phyloP scores from a whole-genome alignment of 2,888 invertebrate species.

The Machimus rusticus region DNA sequence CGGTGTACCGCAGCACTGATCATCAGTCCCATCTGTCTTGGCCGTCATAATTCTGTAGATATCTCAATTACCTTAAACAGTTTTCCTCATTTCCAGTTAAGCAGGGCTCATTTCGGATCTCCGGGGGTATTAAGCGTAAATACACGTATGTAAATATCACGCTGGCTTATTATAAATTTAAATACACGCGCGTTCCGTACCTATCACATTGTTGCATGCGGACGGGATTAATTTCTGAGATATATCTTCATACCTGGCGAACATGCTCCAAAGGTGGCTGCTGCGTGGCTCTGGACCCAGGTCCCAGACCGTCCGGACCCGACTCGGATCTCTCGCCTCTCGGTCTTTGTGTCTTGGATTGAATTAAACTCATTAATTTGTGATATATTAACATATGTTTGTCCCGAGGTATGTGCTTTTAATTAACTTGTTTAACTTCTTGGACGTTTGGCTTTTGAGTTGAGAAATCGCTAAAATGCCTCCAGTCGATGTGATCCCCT shows the following conservation, averaged over 20 bases:
- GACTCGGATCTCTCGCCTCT: conserved; percentile 20
- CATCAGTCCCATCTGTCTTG: conserved; percentile 47
- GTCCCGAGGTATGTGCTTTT: conserved; percentile 36
- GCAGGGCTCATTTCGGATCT: conserved; percentile 31
- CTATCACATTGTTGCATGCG: conserved; percentile 18
- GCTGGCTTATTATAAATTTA: conserved; percentile 49
- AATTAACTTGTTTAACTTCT: conserved; percentile 35
- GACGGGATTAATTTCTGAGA: conserved; percentile 39
- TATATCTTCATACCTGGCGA: conserved; percentile 37
- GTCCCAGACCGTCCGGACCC: conserved; percentile 26
- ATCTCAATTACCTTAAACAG: conserved; percentile 46
- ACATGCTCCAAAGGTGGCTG: conserved; percentile 20
- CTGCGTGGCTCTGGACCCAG: not conserved
- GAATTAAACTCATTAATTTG: conserved; percentile 48
- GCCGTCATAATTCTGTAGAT: conserved; percentile 47
- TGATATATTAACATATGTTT: conserved; percentile 43
- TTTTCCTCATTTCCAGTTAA: conserved; percentile 39
- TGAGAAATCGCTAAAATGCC: conserved; percentile 28
- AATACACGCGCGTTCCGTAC: conserved; percentile 43
- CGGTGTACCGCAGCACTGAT: conserved; percentile 39
- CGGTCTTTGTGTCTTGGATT: conserved; percentile 32
- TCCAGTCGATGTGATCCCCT: not conserved
- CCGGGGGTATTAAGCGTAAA: conserved; percentile 35
- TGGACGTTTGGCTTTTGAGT: conserved; percentile 23
- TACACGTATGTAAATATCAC: conserved; percentile 47